Evolutionary conservation across 2,797 vertebrate genomes (phyloP).

Genomic region (Sus cebifrons): DNA sequence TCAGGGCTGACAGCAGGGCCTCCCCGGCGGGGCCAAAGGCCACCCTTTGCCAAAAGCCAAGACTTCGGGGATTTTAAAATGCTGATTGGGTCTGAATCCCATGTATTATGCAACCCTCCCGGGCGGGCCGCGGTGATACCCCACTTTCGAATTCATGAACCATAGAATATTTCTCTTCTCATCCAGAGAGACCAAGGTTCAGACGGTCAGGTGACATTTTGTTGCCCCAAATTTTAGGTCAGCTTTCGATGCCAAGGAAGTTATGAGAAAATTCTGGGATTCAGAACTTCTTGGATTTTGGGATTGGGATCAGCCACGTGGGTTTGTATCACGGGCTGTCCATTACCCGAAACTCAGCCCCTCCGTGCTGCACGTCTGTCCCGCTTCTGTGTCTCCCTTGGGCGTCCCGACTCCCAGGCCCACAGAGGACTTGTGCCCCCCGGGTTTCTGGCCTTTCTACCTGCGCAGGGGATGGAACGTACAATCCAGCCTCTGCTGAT

Average conservation of each 20-base stretch:
- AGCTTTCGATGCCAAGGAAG: too few relatives aligned
- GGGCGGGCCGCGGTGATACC: fast-evolving
- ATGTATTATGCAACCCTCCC: not conserved
- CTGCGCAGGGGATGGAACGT: not conserved
- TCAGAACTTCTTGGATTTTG: not conserved
- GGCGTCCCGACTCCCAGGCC: not conserved
- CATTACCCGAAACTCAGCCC: not conserved
- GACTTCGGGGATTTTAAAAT: not conserved
- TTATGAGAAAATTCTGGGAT: not conserved
- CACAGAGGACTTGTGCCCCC: fast-evolving
- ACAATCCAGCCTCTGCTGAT: not conserved
- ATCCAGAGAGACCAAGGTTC: not conserved
- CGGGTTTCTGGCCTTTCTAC: not conserved
- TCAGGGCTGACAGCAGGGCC: not conserved
- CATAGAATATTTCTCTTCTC: fast-evolving
- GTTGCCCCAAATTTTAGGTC: fast-evolving
- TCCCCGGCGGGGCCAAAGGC: not conserved
- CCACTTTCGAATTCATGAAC: not conserved
- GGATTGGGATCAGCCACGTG: fast-evolving
- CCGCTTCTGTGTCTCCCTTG: not conserved
- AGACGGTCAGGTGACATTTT: not conserved
- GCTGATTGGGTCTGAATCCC: not conserved
- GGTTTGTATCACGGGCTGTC: fast-evolving
- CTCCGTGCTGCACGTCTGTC: fast-evolving
- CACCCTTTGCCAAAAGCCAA: not conserved